A percentile compares a stretch with the other conserved stretches of the same genome.
Evolutionary conservation across 2,888 invertebrate species (phyloP).

Genomic region (Limnephilus rhombicus): DNA sequence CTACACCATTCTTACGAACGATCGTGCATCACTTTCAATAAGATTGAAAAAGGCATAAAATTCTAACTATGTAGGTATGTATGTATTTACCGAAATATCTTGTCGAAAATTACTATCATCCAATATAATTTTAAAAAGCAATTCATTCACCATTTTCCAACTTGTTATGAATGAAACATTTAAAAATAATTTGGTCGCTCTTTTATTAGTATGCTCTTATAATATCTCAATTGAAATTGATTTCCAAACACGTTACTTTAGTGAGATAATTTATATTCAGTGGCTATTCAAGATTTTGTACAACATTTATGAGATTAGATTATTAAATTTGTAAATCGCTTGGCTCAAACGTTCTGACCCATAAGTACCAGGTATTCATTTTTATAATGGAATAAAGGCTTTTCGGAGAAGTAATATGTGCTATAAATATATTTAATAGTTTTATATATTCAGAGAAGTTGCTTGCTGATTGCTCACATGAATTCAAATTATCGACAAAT

Average conservation of each 20-base stretch:
- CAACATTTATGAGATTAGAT: neutral
- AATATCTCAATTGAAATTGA: constrained; percentile 13
- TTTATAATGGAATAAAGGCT: neutral
- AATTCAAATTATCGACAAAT: neutral
- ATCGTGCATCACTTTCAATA: neutral
- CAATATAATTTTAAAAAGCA: neutral
- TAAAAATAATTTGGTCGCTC: neutral
- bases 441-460: neutral
- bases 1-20: neutral
- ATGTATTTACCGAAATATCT: neutral
- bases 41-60: neutral
- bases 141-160: neutral
- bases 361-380: neutral
- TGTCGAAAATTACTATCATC: neutral
- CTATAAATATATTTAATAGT: neutral
- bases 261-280: constrained; percentile 27
- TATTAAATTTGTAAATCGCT: neutral
- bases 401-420: neutral
- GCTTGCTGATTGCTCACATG: neutral
- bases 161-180: neutral
- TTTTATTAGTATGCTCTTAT: neutral
- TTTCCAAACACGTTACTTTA: neutral
- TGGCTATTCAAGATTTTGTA: constrained; percentile 13
- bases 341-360: neutral
- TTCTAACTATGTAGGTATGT: neutral